Evolutionary conservation across 2,888 invertebrate genomes (phyloP), one percentile per base, ranked within the genome.

Genomic region (Platycnemis pennipes): DNA sequence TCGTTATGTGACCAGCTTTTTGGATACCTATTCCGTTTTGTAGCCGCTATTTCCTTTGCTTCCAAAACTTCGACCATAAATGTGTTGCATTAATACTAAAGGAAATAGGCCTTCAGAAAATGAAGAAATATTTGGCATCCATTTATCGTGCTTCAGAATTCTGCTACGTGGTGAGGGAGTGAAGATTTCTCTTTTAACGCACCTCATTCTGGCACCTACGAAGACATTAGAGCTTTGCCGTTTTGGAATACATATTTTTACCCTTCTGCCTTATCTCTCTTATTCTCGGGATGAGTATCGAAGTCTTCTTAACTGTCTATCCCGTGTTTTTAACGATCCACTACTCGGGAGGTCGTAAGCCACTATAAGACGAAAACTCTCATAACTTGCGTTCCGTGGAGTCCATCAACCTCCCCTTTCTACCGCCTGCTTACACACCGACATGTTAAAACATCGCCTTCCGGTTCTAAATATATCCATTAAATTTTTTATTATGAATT

Each of bases 391-490:
- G 63, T 63, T 63, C 77, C 77, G 77, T 16, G 37, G 26, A 77
- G 77, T 77, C 37, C 37, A 77, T 77, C 77, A 77, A 77, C 37
- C 77, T 37, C 77, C 77, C 31, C 31, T 11, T 11, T 26, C 63
- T 8, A 63, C 63, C 31, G 2, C 31, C 77, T 16, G 37, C 31
- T 77, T 77, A 31, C 7, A 16, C 8, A 37, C 26, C 63, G 91
- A n/a, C 16, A n/a, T 42, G 63, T 91, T 91, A 91, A 91, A 91
- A 63, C 91, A 69, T 91, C 91, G 26, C 91, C 63, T 63, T 13
- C n/a, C 45, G 91, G 11, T 26, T 37, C 77, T 77, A 77, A 77
- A 77, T 77, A 77, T 77, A 77, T 37, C 77, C 77, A 2, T 77
- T 37, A 37, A 77, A 77, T 11, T 37, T 77, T 77, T 77, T 77